Conservation (phyloP, 1,140 invertebrate genomes). For the Cydia pomonella region DNA sequence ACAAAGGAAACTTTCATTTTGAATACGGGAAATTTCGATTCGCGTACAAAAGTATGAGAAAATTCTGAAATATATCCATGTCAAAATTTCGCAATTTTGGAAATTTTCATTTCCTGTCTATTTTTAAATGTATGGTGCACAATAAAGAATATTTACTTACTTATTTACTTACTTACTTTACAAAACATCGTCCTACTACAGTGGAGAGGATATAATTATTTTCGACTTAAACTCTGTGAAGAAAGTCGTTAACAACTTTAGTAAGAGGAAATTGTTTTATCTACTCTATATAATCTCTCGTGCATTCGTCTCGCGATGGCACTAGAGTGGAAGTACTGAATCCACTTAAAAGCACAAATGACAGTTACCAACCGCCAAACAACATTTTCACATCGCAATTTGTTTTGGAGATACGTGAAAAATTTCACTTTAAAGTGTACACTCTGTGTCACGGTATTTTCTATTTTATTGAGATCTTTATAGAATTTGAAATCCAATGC, state of each 20-base stretch:
- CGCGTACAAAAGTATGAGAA: too few species aligned
- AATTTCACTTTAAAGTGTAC: conserved; percentile 35
- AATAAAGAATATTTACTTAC: too few species aligned
- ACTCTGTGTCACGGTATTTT: background rate
- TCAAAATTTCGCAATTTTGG: too few species aligned
- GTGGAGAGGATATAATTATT: background rate
- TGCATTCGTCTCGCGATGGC: conserved; percentile 1
- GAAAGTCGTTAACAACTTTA: conserved; percentile 10
- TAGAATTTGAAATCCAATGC: conserved; percentile 8
- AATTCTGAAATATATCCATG: too few species aligned
- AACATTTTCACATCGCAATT: conserved; percentile 49
- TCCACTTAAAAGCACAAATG: conserved; percentile 49
- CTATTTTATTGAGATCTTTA: conserved; percentile 29
- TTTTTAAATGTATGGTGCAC: too few species aligned
- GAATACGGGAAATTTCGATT: too few species aligned
- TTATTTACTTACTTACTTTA: too few species aligned
- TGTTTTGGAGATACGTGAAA: conserved; percentile 48
- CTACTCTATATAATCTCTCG: background rate
- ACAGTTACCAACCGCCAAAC: conserved; percentile 40
- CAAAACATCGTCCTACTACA: too few species aligned
- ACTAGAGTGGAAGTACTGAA: conserved; percentile 37
- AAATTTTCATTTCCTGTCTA: too few species aligned
- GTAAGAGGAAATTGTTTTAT: background rate
- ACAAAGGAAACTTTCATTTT: too few species aligned
- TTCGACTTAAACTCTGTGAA: background rate